phyloP scores from a whole-genome alignment of 2,888 invertebrate species.

The Watsonalla binaria region DNA sequence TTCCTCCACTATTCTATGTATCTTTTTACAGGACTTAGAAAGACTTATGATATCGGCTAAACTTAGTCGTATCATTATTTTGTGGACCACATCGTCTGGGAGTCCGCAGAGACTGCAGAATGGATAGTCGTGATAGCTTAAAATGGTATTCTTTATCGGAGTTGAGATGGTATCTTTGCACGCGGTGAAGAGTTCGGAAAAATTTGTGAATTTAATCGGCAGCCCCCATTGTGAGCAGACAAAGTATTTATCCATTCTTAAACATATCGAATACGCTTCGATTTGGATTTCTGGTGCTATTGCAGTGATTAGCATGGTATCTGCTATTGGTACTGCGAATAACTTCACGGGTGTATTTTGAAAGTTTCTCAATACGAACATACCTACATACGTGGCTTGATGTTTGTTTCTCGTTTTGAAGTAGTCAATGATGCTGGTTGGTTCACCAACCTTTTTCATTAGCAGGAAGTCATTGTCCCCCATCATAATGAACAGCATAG shows the following conservation, averaged over 20 bases:
- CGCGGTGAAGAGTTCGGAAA: conserved; percentile 17
- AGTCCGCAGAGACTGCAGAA: conserved; percentile 32
- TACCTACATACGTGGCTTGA: conserved; percentile 20
- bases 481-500: conserved; percentile 39
- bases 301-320: conserved; percentile 32
- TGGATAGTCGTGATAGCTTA: conserved; percentile 26
- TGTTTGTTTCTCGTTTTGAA: conserved; percentile 10
- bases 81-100: conserved; percentile 31
- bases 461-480: conserved; percentile 42
- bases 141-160: conserved; percentile 32
- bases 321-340: conserved; percentile 23
- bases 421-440: conserved; percentile 24
- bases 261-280: conserved; percentile 31
- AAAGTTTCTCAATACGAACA: conserved; percentile 26
- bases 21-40: conserved; percentile 31
- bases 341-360: conserved; percentile 28
- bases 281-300: conserved; percentile 22
- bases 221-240: conserved; percentile 23
- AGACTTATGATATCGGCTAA: conserved; percentile 31
- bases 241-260: conserved; percentile 24
- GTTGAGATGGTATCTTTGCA: conserved; percentile 32
- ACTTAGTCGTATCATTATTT: conserved; percentile 30
- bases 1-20: conserved; percentile 27
- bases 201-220: conserved; percentile 22
- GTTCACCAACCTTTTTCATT: conserved; percentile 17